Conservation (phyloP, 2,888 invertebrate species). For the Ptilodon capucinus region DNA sequence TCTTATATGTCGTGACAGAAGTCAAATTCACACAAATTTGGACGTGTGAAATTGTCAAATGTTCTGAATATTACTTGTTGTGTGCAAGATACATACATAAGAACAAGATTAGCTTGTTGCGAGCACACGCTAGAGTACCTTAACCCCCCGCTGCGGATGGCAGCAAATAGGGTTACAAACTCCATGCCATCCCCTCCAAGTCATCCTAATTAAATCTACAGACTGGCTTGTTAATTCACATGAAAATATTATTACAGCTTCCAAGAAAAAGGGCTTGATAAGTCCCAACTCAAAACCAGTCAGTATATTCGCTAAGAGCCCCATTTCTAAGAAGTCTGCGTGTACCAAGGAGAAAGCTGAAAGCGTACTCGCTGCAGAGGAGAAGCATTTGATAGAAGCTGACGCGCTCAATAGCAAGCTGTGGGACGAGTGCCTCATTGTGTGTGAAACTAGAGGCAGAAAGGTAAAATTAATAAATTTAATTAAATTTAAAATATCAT, state of each 20-base stretch:
- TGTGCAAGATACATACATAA: no score
- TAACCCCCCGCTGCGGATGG: no score
- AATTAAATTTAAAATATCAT: no score
- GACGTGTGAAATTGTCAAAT: no score
- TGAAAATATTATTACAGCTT: constrained; percentile 9
- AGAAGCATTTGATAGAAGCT: constrained; percentile 62
- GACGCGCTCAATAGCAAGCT: constrained; percentile 85
- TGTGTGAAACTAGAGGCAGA: constrained; percentile 73
- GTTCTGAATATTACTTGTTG: no score
- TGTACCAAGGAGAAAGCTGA: constrained; percentile 23
- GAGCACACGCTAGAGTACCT: no score
- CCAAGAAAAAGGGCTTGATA: constrained; percentile 8
- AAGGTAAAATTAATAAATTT: constrained; percentile 43
- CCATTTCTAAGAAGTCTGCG: constrained; percentile 11
- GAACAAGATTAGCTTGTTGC: no score
- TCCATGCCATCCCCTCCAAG: no score
- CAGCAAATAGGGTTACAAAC: no score
- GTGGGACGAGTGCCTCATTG: constrained; percentile 85
- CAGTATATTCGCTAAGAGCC: constrained; percentile 18
- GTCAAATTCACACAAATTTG: no score
- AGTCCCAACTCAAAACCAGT: constrained; percentile 15
- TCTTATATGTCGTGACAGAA: no score
- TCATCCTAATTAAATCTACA: not conserved
- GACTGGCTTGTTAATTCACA: not conserved
- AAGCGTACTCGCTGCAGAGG: constrained; percentile 49